Evolutionary conservation across 53 echinoderm and acorn worm species (phyloP).

Genomic region (Crossaster papposus): DNA sequence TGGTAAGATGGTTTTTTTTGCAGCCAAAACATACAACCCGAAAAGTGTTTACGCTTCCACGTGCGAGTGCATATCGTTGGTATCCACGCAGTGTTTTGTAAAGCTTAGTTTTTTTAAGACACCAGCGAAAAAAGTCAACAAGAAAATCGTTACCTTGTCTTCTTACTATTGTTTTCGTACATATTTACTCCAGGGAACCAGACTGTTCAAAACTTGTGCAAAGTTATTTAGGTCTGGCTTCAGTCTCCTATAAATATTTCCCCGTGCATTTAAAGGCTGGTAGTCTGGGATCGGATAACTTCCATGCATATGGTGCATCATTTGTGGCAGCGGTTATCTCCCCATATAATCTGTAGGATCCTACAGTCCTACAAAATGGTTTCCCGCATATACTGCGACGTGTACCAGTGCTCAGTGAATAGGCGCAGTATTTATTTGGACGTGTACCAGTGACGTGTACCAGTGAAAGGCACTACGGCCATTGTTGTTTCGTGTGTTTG

Average conservation of each 20-base stretch:
- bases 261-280: background rate
- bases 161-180: background rate
- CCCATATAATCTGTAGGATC: too few species aligned
- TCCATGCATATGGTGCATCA: too few species aligned
- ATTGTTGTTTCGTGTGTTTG: too few species aligned
- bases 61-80: background rate
- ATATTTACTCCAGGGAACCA: background rate
- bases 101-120: background rate
- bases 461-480: too few species aligned
- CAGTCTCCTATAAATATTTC: background rate
- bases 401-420: too few species aligned
- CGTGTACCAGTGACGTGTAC: too few species aligned
- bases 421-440: too few species aligned
- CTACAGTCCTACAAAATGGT: too few species aligned
- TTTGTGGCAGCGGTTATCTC: too few species aligned
- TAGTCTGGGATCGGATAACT: conserved; percentile 32
- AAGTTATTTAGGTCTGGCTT: conserved; percentile 29
- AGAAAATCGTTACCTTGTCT: background rate
- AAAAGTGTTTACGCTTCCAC: background rate
- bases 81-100: background rate
- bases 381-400: too few species aligned
- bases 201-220: conserved; percentile 25
- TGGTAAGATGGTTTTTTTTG: too few species aligned
- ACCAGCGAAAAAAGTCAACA: conserved; percentile 7
- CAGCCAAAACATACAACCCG: too few species aligned